Base-by-base conservation (phyloP, 2,888 invertebrate species). In the Pammene fasciana region DNA sequence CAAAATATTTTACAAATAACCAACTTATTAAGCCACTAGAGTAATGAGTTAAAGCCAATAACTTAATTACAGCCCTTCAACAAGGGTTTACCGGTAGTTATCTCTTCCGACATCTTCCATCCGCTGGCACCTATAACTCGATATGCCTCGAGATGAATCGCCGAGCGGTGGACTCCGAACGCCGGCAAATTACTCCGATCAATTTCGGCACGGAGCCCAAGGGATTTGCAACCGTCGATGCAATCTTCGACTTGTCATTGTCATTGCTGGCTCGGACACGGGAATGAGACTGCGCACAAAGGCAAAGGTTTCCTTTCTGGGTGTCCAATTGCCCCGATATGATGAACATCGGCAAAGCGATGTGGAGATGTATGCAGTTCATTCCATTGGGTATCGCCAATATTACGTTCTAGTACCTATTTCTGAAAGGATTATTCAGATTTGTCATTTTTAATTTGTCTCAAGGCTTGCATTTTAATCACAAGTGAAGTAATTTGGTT, bases 161-260 rank as follows among this genome's bases (percentile, higher is more conserved):
- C 71, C 76, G 76, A 73, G 74, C 78, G 77, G 75, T 75, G 72
- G 74, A 76, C 79, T 78, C 82, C 81, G 82, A 82, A 82, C 82
- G 80, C 81, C 79, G 77, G 83, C 84, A 89, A 89, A 90, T 90
- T 87, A 87, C 89, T 78, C 75, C 86, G 85, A 90, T 90, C 89
- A 88, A 89, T 89, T 86, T 81, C 83, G 78, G 79, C 72, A 75
- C 78, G 76, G 74, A 79, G 76, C 85, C 80, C 79, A 55, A 70
- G 84, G 84, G 86, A 86, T 85, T 86, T 84, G 85, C 85, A 84
- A 81, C 81, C 80, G 82, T 73, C 78, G 79, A 78, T 86, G 86
- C 88, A 89, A 89, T 90, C 89, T 90, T 88, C 87, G 76, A 88
- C 88, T 89, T 88, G 87, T 90, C 89, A 87, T 83, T 87, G 89